These are phyloP conservation scores for Hypomecis atomaria DNA, from an alignment of 2,888 invertebrate species.

Conservation along the genomic window DNA sequence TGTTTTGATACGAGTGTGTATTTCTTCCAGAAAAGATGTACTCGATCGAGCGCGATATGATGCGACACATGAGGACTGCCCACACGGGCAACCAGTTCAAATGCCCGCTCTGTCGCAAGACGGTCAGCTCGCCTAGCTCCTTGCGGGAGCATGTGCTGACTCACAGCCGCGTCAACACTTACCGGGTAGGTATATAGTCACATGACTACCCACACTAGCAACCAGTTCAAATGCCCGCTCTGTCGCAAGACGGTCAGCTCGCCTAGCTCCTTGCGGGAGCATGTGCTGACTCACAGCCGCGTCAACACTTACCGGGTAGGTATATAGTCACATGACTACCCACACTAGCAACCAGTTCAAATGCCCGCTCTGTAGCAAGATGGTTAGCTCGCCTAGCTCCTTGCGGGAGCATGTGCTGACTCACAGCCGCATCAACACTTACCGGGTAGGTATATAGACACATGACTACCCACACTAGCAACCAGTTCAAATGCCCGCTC, in stretches of 20 bases:
- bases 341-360: slow-evolving; percentile 70
- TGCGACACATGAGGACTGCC: slow-evolving; percentile 78
- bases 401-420: slow-evolving; percentile 79
- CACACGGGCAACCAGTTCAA: slow-evolving; percentile 70
- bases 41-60: slow-evolving; percentile 79
- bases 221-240: slow-evolving; percentile 73
- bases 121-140: slow-evolving; percentile 62
- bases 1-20: background rate
- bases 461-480: slow-evolving; percentile 68
- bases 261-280: slow-evolving; percentile 68
- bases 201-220: slow-evolving; percentile 68
- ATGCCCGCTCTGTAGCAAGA: slow-evolving; percentile 78
- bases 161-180: slow-evolving; percentile 74
- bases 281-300: slow-evolving; percentile 78
- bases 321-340: slow-evolving; percentile 47
- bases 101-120: slow-evolving; percentile 78
- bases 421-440: slow-evolving; percentile 74
- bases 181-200: slow-evolving; percentile 53
- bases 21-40: slow-evolving; percentile 52
- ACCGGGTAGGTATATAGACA: slow-evolving; percentile 53
- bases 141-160: slow-evolving; percentile 79
- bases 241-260: slow-evolving; percentile 71
- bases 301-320: slow-evolving; percentile 71
- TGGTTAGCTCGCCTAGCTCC: slow-evolving; percentile 62
- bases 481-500: slow-evolving; percentile 73